Base-by-base conservation (phyloP, 1,140 invertebrate species). In the Zaprionus gabonicus region DNA sequence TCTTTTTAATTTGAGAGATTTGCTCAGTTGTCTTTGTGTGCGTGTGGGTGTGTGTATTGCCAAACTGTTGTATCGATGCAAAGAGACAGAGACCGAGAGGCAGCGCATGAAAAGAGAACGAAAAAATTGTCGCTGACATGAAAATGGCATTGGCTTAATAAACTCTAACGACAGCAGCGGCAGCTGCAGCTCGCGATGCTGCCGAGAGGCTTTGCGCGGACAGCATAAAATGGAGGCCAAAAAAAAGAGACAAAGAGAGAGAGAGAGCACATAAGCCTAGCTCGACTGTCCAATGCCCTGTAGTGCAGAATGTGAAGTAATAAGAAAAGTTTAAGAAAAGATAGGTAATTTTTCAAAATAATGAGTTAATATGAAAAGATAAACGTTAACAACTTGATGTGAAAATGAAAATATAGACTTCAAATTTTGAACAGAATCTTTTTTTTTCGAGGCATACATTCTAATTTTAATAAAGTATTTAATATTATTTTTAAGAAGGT, bases 121-220 rank as follows among this genome's bases (percentile, higher is more conserved):
- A 44, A 59, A 66, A 60, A 51, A 36, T 58, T 46, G 41, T n/a
- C n/a, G 70, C 57, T 72, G 69, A 76, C 74, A 76, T 60, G 31
- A 67, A 72, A 76, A 62, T 65, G 36, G 74, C 70, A 72, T 76
- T 76, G 74, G 70, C 74, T 72, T 76, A 76, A 76, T 76, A 72
- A 72, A 76, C 69, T 72, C 59, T 46, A 72, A 64, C 51, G 69
- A 56, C 68, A 55, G 27, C 73, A 71, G 57, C 57, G 60, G 27
- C 73, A 71, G 62, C 57, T 76, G 74, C 70, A 56, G 57, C 51
- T 44, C 57, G 23, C 55, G 65, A 5, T 58, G 68, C 28, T 34
- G 60, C 60, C 55, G 28, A 49, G 41, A 71, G 73, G 60, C 67
- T 75, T 64, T 64, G 38, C n/a, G 36, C 62, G 56, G 20, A 49